Conservation (phyloP, 2,113 vertebrate genomes). For the Pan paniscus region DNA sequence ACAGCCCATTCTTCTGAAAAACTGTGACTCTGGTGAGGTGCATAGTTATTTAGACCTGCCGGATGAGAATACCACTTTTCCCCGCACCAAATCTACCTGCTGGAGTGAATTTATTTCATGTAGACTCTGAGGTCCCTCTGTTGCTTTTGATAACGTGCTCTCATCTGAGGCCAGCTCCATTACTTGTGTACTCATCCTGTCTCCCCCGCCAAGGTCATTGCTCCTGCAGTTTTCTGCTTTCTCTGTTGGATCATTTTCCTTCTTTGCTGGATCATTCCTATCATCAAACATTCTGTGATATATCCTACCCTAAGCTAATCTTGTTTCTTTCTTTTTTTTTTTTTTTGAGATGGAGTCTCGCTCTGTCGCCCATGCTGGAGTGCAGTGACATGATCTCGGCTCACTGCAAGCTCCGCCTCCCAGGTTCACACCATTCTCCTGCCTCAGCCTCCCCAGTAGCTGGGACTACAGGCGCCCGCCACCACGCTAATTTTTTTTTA, state of each 20-base stretch:
- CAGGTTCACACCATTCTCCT: too few species aligned
- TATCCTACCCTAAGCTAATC: background rate
- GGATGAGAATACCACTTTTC: background rate
- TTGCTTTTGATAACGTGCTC: background rate
- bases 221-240: background rate
- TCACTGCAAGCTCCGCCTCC: too few species aligned
- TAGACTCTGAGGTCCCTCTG: background rate
- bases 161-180: background rate
- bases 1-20: conserved; percentile 10
- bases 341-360: too few species aligned
- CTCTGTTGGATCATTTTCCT: background rate
- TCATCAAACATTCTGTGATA: background rate
- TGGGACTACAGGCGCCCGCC: too few species aligned
- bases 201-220: background rate
- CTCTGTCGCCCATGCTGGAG: too few species aligned
- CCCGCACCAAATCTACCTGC: background rate
- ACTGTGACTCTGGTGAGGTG: background rate
- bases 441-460: too few species aligned
- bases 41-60: background rate
- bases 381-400: too few species aligned
- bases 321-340: background rate
- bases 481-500: too few species aligned
- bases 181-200: background rate
- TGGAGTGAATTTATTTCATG: background rate
- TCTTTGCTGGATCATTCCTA: background rate